Evolutionary conservation across 2,113 vertebrate genomes (phyloP), one percentile per base, ranked within the genome.

Genomic region (Thalassoma bifasciatum): DNA sequence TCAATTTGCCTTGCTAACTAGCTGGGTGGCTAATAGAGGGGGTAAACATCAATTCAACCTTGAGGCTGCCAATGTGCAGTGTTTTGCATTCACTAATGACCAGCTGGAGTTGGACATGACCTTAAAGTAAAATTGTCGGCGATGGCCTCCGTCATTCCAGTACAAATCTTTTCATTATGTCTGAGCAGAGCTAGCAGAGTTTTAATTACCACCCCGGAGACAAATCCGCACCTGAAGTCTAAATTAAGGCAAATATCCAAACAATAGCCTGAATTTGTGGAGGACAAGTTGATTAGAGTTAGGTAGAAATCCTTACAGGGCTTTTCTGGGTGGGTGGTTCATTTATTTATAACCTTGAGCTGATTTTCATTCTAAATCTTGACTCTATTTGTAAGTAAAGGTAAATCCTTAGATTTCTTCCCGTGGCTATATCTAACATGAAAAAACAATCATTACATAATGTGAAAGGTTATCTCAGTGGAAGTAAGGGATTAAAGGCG

Each of bases 31-130:
- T 59, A 64, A 64, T 34, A 49, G 14, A 37, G 58, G 71, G 71
- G 49, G 65, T n/a, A 50, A 85, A 58, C 54, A 72, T 77, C 54
- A 60, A 16, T 63, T 54, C 46, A 61, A 66, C 86, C 75, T 82
- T 47, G 79, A 81, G 58, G 71, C 46, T 49, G 70, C 63, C 19
- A 72, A 34, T 68, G 60, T 5, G 36, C 59, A 59, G 52, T 17
- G 34, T 64, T 75, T 65, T 64, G 72, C 74, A 79, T 24, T 16
- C 54, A n/a, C 74, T 86, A 86, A 85, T 77, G 78, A 86, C 79
- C 67, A 76, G 73, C 67, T 44, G 40, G 76, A 77, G 47, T 64
- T 37, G 64, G 51, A 70, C 40, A 13, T 79, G 67, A 49, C 47
- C 52, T 77, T 53, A 26, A 68, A 67, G 58, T 66, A 42, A 44